Percentiles rank a stretch among this genome's conserved stretches.
Conservation (phyloP, 2,113 vertebrate genomes). For the Daubentonia madagascariensis region DNA sequence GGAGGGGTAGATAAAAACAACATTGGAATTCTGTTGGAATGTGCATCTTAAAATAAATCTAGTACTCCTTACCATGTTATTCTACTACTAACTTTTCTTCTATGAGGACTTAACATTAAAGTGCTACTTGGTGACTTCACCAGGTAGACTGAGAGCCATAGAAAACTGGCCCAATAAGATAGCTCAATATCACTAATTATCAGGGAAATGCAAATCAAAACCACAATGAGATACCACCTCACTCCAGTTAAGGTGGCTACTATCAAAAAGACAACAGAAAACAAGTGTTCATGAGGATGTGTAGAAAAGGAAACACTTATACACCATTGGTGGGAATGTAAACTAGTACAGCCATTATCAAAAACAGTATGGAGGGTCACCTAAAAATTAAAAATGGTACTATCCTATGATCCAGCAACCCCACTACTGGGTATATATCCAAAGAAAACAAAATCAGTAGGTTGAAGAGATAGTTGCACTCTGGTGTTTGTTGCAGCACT, state of each 20-base stretch:
- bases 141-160: not conserved
- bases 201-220: not conserved
- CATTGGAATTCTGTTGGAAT: not conserved
- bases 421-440: not conserved
- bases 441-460: not conserved
- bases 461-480: not conserved
- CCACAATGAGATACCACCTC: not conserved
- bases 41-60: not conserved
- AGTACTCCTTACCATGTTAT: not conserved
- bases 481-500: not conserved
- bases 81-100: not conserved
- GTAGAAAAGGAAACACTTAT: not conserved
- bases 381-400: not conserved
- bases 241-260: not conserved
- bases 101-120: not conserved
- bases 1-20: not conserved
- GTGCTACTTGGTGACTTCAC: not conserved
- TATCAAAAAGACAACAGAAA: not conserved
- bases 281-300: not conserved
- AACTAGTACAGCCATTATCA: not conserved
- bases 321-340: not conserved
- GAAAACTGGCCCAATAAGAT: not conserved
- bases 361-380: not conserved
- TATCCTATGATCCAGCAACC: not conserved
- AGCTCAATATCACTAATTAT: not conserved